Base-by-base conservation (phyloP, 2,113 vertebrate genomes). In the Chloroceryle aenea region DNA sequence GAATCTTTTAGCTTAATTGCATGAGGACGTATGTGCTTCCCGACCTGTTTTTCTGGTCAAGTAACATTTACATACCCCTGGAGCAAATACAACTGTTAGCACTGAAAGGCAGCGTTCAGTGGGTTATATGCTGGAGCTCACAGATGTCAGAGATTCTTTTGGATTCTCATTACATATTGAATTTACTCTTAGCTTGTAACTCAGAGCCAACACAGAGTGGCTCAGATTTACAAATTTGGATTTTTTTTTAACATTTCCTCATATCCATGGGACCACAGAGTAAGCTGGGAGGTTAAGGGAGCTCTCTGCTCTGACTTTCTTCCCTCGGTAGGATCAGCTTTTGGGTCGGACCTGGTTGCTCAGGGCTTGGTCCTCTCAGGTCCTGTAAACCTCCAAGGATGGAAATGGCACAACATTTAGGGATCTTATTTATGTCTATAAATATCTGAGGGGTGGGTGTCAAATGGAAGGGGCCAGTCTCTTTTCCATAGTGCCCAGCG, bases 1-100 rank as follows among this genome's bases (percentile, higher is more conserved):
- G 95, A 85, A 95, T 92, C 61, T 96, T 96, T 95, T 58, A 63
- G 93, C 76, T 88, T 93, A 96, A 96, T 95, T 96, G 94, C 88
- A 78, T 45, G 75, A 96, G 85, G 79, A 77, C n/a, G 4, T 22
- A 26, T 12, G 88, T 71, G 45, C 47, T 85, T 93, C 47, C 5
- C 56, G 71, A 95, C 72, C 76, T 85, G 47, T 50, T 93, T 81
- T 89, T 26, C 93, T 56, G 85, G 92, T 94, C 91, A 95, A 73
- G 63, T 72, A 95, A 68, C 72, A 79, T 95, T 96, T 91, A 59
- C 83, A 38, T 89, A 93, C 74, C 77, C 22, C 42, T 67, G 85
- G 85, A 85, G 85, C 67, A 94, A 95, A 75, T 21, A 16, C 34
- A 94, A 96, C 34, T n/a, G 34, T 47, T 72, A 52, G 45, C 50